Base-by-base conservation (phyloP, 2,888 invertebrate species). In the Subacronicta megacephala region DNA sequence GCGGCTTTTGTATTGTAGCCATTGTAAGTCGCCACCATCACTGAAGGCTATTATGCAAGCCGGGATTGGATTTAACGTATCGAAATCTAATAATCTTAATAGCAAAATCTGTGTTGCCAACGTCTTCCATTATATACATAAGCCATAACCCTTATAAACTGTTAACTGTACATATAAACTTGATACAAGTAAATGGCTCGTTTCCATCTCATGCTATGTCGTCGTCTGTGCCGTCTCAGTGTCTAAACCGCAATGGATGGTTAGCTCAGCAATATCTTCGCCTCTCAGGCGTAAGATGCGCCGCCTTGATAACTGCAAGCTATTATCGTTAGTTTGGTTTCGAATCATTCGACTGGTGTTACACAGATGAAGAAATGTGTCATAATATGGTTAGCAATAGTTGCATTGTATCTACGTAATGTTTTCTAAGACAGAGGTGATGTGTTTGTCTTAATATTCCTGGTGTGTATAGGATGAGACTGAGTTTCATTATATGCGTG, bases 301-400 rank as follows among this genome's bases (percentile, higher is more conserved):
- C n/a, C 18, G 15, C 31, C 40, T 64, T 64, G 51, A 71, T 64
- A 71, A 47, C 54, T 74, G 65, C 49, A 50, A 50, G 54, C 54
- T 58, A 61, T 74, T 69, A 71, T 57, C 49, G 59, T 55, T 69
- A 29, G 63, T 52, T 59, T 53, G 70, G 63, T 72, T 43, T 46
- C 35, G 26, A 69, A 43, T 46, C 42, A 71, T 73, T 69, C 52
- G 53, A 72, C 50, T 70, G 73, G 68, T 70, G 63, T 63, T 52
- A 51, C 70, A 36, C n/a, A 20, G 26, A 26, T 10, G 26, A 41
- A n/a, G n/a, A n/a, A n/a, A n/a, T n/a, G n/a, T n/a, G n/a, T n/a
- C n/a, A n/a, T n/a, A n/a, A n/a, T n/a, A n/a, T n/a, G n/a, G n/a
- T n/a, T n/a, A n/a, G n/a, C n/a, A n/a, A n/a, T n/a, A n/a, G n/a